Percentiles rank a stretch among this genome's conserved stretches.
phyloP scores from a whole-genome alignment of 1,140 invertebrate species.

The Drosophila varians region DNA sequence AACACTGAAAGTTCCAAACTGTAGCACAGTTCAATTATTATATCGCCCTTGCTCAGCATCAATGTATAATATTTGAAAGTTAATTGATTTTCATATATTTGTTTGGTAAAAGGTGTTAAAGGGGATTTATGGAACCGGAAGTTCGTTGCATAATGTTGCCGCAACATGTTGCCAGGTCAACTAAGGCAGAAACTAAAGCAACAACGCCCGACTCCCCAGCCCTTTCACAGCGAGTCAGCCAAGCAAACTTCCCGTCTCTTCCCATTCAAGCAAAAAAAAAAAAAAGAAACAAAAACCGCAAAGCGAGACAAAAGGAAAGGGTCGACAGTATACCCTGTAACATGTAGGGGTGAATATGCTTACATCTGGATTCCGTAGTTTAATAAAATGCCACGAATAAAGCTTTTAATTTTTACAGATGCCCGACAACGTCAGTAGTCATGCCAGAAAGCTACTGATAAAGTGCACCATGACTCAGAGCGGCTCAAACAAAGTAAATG shows the following conservation, averaged over 20 bases:
- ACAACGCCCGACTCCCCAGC: neutral
- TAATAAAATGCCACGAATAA: too few species aligned
- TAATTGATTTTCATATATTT: too few species aligned
- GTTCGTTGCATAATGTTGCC: constrained; percentile 18
- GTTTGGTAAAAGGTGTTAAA: too few species aligned
- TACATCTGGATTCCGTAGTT: neutral
- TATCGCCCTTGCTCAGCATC: too few species aligned
- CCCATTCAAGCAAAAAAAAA: constrained; percentile 59
- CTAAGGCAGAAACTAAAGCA: too few species aligned
- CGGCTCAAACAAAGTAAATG: constrained; percentile 23
- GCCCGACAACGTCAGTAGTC: too few species aligned
- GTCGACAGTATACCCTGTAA: constrained; percentile 17
- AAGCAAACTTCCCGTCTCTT: constrained; percentile 74
- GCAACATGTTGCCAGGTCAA: constrained; percentile 41
- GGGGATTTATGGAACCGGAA: too few species aligned
- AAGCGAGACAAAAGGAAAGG: constrained; percentile 26
- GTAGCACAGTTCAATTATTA: constrained; percentile 19
- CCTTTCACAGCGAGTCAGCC: constrained; percentile 43
- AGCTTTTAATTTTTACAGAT: too few species aligned
- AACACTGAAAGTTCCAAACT: constrained; percentile 29
- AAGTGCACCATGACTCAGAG: constrained; percentile 31
- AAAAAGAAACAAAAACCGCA: constrained; percentile 48
- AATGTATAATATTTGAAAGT: constrained; percentile 41
- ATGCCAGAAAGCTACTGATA: constrained; percentile 16
- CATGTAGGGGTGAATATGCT: neutral